Conservation (phyloP, 2,888 invertebrate genomes). For the Aspidapion aeneum region DNA sequence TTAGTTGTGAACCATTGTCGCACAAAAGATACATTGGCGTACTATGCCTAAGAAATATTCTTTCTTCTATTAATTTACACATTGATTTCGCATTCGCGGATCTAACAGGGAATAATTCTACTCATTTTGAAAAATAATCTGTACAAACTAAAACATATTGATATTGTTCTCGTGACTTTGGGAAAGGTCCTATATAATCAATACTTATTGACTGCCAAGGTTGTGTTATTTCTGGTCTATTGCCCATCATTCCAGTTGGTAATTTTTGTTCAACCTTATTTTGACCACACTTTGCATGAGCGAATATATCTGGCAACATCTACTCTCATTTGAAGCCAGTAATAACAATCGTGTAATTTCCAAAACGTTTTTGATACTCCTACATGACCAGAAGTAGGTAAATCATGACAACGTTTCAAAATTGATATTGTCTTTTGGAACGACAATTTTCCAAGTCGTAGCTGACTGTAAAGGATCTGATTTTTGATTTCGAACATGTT, state of each 20-base stretch:
- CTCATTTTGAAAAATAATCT: background rate
- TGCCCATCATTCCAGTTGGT: constrained; percentile 7
- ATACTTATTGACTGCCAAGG: constrained; percentile 7
- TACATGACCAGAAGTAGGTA: constrained; percentile 2
- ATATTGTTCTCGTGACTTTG: background rate
- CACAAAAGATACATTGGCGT: constrained; percentile 3
- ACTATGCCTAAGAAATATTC: constrained; percentile 1
- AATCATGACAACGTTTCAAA: constrained; percentile 17
- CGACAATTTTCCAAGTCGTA: constrained; percentile 8
- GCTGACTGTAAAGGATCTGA: background rate
- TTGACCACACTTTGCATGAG: background rate
- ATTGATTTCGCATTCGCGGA: background rate
- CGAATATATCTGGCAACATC: background rate
- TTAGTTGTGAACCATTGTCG: constrained; percentile 6
- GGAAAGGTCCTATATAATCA: constrained; percentile 7
- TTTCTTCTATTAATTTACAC: background rate
- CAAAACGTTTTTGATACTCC: background rate
- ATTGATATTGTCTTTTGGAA: constrained; percentile 3
- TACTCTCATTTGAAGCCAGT: constrained; percentile 5
- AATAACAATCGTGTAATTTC: background rate
- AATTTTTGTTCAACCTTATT: constrained; percentile 2
- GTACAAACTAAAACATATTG: background rate
- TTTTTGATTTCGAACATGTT: background rate
- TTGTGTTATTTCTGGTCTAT: constrained; percentile 1
- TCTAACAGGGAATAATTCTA: background rate